Base-by-base conservation (phyloP, 2,113 vertebrate genomes). In the Thalassoma bifasciatum region DNA sequence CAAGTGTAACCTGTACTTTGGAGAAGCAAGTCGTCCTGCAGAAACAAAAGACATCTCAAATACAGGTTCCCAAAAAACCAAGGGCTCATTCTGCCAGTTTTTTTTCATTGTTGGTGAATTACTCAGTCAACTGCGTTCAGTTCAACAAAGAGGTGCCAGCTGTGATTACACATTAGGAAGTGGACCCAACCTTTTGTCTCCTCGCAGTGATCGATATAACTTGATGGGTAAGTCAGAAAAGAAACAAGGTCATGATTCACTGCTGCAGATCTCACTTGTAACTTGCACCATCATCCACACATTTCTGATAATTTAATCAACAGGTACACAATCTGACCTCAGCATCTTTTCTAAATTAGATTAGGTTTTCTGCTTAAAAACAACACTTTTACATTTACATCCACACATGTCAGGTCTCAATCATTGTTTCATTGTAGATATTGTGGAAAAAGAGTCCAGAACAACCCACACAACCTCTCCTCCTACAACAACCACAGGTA, bases 31-130 rank as follows among this genome's bases (percentile, higher is more conserved):
- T 36, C 19, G 0, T 52, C 0, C 69, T 64, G 14, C 23, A 0
- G 52, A 16, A n/a, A 14, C 0, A 63, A 0, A 16, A 5, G 16
- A 2, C 1, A 4, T 24, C 3, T 0, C 0, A 12, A 24, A 1
- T n/a, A 23, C 2, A 26, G 58, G 0, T 1, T n/a, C 5, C 1
- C 14, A 8, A 21, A 40, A 14, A 8, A 13, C 21, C 71, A 8
- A 2, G 26, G 6, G 30, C 30, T 8, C 14, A 50, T 14, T 63
- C 54, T 83, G 76, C n/a, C 42, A 10, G 22, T 67, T 75, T 62
- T 3, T 0, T 37, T 9, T 83, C 16, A 1, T 0, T 21, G 3
- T 38, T 16, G 8, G 23, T 37, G 54, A 53, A 23, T 40, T 83
- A 1, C 17, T 58, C 36, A 57, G 19, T 0, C 19, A 1, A 22